Percentiles rank a stretch among this genome's conserved stretches.
Evolutionary conservation across 2,113 vertebrate species (phyloP).

Genomic region (Chionomys nivalis): DNA sequence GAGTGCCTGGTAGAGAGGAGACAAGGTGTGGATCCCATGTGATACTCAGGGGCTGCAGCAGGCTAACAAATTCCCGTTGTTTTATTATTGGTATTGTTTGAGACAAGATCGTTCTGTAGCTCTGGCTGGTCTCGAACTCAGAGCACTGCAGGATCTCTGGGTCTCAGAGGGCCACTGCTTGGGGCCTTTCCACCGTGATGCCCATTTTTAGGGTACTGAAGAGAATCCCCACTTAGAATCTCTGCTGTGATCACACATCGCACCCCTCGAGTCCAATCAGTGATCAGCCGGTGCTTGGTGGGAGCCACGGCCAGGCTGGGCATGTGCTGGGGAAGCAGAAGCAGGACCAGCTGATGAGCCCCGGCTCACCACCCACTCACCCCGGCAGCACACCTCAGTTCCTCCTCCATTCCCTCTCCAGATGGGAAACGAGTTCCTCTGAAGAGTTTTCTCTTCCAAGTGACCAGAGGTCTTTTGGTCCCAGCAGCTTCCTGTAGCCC

Average conservation of each 20-base stretch:
- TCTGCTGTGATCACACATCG: neutral
- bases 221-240: neutral
- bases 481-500: constrained; percentile 88
- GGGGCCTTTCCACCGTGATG: rapidly evolving
- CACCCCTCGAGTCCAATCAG: neutral
- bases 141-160: neutral
- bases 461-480: constrained; percentile 91
- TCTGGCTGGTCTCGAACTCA: neutral
- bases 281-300: neutral
- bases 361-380: constrained; percentile 78
- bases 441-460: constrained; percentile 92
- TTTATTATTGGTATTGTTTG: neutral
- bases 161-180: neutral
- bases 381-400: neutral
- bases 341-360: too few relatives aligned
- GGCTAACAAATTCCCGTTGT: neutral
- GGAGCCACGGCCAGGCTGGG: neutral
- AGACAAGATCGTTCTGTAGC: neutral
- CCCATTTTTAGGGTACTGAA: neutral
- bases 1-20: constrained; percentile 83
- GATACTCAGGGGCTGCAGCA: neutral
- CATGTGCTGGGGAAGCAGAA: neutral
- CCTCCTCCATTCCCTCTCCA: constrained; percentile 90
- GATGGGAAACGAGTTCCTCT: constrained; percentile 89
- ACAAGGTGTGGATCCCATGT: neutral